Conservation (phyloP, 2,888 invertebrate species). For the Yponomeuta plumbellus region DNA sequence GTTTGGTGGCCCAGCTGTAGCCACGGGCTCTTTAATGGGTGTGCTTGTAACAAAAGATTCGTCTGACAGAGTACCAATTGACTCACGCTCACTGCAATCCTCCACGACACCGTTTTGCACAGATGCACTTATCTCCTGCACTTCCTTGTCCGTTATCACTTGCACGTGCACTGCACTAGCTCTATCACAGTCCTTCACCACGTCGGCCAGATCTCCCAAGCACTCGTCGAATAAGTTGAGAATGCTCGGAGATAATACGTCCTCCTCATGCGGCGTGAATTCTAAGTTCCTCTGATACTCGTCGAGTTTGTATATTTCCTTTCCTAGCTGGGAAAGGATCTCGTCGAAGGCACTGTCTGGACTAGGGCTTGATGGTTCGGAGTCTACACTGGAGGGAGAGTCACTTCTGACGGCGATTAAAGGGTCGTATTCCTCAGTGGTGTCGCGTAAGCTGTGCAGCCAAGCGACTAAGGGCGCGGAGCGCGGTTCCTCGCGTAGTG, state of each 20-base stretch:
- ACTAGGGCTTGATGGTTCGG: constrained; percentile 32
- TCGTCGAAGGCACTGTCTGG: constrained; percentile 66
- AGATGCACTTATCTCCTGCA: constrained; percentile 24
- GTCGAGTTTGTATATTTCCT: constrained; percentile 67
- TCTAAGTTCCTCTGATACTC: constrained; percentile 59
- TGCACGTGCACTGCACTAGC: constrained; percentile 7
- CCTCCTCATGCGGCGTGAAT: constrained; percentile 43
- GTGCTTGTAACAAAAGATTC: constrained; percentile 56
- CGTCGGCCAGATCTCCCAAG: constrained; percentile 35
- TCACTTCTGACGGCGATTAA: constrained; percentile 33
- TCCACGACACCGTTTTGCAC: constrained; percentile 31
- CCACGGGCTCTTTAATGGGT: constrained; percentile 32
- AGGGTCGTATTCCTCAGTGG: constrained; percentile 67
- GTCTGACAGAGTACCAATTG: constrained; percentile 38
- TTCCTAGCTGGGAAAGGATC: constrained; percentile 65
- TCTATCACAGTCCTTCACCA: background rate
- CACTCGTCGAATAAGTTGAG: constrained; percentile 70
- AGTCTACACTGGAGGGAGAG: constrained; percentile 33
- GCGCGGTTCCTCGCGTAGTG: constrained; percentile 55
- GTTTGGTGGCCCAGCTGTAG: background rate
- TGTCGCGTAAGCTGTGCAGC: constrained; percentile 54
- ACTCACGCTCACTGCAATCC: constrained; percentile 54
- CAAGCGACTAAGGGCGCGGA: constrained; percentile 61
- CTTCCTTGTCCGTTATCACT: constrained; percentile 22
- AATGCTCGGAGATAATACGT: constrained; percentile 58